Conservation (phyloP, 2,888 invertebrate species). For the Lithophane leautieri region DNA sequence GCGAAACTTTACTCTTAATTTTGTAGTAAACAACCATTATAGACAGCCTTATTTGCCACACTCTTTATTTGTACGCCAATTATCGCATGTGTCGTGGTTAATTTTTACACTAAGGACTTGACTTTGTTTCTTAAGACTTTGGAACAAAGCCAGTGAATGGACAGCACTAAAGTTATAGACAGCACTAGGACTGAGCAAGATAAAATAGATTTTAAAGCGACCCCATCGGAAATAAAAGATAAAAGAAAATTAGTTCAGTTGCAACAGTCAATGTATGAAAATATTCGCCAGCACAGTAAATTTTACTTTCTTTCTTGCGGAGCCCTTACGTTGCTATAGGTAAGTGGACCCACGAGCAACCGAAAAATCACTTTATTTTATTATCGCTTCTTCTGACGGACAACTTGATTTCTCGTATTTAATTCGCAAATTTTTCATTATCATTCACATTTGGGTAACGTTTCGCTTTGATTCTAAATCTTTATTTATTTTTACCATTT, state of each 20-base stretch:
- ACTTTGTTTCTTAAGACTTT: constrained; percentile 54
- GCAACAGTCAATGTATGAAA: constrained; percentile 79
- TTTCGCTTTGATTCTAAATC: constrained; percentile 89
- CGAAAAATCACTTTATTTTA: constrained; percentile 78
- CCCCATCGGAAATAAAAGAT: constrained; percentile 50
- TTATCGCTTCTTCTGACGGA: constrained; percentile 81
- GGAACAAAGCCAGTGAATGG: constrained; percentile 46
- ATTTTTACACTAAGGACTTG: constrained; percentile 62
- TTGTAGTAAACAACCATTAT: constrained; percentile 79
- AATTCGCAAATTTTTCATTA: constrained; percentile 81
- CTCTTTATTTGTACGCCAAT: constrained; percentile 81
- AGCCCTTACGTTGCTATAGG: constrained; percentile 90
- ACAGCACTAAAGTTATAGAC: constrained; percentile 57
- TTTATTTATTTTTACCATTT: constrained; percentile 80
- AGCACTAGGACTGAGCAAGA: constrained; percentile 56
- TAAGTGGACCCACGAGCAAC: constrained; percentile 88
- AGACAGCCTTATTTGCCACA: constrained; percentile 86
- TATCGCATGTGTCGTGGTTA: constrained; percentile 82
- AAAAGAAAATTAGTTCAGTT: constrained; percentile 75
- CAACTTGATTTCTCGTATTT: constrained; percentile 76
- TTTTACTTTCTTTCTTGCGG: constrained; percentile 90
- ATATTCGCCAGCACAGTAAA: constrained; percentile 89
- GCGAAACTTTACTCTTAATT: constrained; percentile 89
- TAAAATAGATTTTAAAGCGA: constrained; percentile 36
- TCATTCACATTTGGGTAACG: constrained; percentile 87